Evolutionary conservation across 2,888 invertebrate genomes (phyloP), one percentile per base, ranked within the genome.

Genomic region (Parthenolecanium corni): DNA sequence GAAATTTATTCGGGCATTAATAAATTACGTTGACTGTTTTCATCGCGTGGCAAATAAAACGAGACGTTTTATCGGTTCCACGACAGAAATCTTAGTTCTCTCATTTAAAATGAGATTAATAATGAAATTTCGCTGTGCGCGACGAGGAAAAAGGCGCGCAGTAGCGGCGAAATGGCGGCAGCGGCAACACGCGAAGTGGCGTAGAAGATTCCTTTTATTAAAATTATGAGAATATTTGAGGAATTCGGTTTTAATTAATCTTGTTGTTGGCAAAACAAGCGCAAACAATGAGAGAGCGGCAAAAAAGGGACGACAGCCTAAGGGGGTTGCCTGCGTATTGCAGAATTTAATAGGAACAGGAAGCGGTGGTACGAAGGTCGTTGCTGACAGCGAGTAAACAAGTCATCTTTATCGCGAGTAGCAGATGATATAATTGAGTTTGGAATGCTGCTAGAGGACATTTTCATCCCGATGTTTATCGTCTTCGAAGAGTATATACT

Each of bases 151-250:
- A 31, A 4, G 31, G 9, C 4, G 9, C 5, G 31, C 31, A 31
- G 31, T 9, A 31, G 9, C 31, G 31, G 9, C 31, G 31, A 31
- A 31, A 31, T 31, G 31, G 31, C 31, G 31, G 31, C 31, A 31
- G 31, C 31, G 31, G 31, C 31, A 31, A 31, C 31, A 31, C 31
- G 31, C 49, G 52, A 31, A 36, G 58, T 46, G 49, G 49, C 36
- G 58, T 58, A 58, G 58, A 58, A 58, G 47, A 58, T 58, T 58
- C 58, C 58, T 58, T 58, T 58, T 47, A 58, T 58, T 58, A 58
- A 58, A 58, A 58, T 58, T 58, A 58, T 58, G 58, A 58, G 58
- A 58, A 58, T 58, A 58, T 58, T 58, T 47, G 51, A 58, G 58
- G 58, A 58, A 58, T 58, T 58, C 49, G 58, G 58, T 58, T 49